Conservation (phyloP, 1,140 invertebrate genomes). For the Danaus plexippus region DNA sequence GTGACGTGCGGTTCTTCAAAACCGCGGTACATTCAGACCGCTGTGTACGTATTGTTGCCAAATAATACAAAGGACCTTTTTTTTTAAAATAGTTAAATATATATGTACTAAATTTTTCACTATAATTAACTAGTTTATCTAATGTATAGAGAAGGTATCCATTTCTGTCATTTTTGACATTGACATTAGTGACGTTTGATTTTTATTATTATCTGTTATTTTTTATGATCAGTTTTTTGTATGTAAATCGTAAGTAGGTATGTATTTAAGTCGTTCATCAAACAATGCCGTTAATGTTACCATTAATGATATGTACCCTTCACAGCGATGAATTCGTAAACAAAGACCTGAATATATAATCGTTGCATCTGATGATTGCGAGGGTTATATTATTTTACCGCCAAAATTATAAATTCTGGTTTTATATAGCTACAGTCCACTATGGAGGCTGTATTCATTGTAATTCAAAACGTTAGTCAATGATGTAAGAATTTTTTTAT, state of each 20-base stretch:
- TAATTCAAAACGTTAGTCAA: no score
- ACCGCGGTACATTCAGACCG: conserved; percentile 33
- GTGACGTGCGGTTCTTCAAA: conserved; percentile 45
- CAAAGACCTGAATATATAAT: conserved; percentile 61
- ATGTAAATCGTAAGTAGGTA: conserved; percentile 9
- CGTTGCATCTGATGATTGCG: conserved; percentile 40
- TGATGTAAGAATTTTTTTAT: no score
- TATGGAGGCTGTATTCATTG: background rate
- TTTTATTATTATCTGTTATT: background rate
- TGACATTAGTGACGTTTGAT: background rate
- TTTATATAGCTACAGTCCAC: conserved; percentile 4
- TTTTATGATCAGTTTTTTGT: conserved; percentile 15
- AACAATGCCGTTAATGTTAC: conserved; percentile 47
- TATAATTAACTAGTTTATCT: background rate
- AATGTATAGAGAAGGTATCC: background rate
- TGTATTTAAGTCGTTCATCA: conserved; percentile 14
- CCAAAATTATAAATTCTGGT: no score
- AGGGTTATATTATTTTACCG: conserved; percentile 26
- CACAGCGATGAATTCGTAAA: conserved; percentile 50
- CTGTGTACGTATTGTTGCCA: conserved; percentile 3
- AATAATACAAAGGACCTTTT: conserved; percentile 2
- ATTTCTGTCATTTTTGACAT: background rate
- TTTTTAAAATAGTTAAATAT: background rate
- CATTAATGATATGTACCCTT: conserved; percentile 59
- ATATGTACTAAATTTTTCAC: background rate